Conservation (phyloP, 2,797 vertebrate species). For the Clamator glandarius region DNA sequence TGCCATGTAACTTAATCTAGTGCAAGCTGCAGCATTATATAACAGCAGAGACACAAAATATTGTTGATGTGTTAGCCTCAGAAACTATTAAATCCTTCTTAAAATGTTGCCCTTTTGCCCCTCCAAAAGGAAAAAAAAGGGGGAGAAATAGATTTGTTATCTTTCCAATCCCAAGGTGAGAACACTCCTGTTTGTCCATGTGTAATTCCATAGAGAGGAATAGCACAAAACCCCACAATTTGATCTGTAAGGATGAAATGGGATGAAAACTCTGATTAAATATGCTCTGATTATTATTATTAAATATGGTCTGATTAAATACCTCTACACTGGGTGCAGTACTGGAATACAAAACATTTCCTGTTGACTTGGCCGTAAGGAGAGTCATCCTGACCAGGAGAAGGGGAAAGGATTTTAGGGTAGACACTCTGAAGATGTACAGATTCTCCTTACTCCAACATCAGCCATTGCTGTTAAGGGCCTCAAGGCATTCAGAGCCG, state of each 20-base stretch:
- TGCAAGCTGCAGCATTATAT: conserved; percentile 9
- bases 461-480: conserved; percentile 17
- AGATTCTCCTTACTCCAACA: background rate
- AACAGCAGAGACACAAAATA: conserved; percentile 26
- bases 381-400: background rate
- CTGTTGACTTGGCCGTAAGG: background rate
- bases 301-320: background rate
- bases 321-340: background rate
- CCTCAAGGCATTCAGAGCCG: background rate
- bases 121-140: background rate
- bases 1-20: conserved; percentile 31
- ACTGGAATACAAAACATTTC: background rate
- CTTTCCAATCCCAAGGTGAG: background rate
- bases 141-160: background rate
- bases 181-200: background rate
- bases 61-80: background rate
- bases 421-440: background rate
- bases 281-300: background rate
- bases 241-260: background rate
- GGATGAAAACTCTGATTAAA: background rate
- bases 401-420: background rate
- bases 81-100: background rate
- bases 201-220: background rate
- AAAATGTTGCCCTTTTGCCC: background rate
- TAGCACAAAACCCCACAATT: background rate